phyloP scores from a whole-genome alignment of 2,888 invertebrate genomes.

The Alentia gelatinosa region DNA sequence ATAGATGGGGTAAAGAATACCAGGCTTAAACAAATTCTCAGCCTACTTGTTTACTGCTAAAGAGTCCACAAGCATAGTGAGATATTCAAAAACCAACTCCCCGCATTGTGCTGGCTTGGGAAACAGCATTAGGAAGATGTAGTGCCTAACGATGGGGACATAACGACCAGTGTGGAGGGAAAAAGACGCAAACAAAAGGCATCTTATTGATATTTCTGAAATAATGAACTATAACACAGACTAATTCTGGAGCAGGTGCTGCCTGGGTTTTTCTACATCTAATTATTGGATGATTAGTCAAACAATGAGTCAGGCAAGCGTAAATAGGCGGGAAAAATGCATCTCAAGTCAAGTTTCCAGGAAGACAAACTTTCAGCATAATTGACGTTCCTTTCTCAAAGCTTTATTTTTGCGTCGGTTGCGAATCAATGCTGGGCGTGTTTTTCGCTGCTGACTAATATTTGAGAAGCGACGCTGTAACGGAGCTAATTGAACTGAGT shows the following conservation, averaged over 20 bases:
- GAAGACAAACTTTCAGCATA: not conserved
- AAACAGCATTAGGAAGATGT: not conserved
- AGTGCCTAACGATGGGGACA: too few species aligned
- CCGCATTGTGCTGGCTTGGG: not conserved
- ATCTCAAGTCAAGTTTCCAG: not conserved
- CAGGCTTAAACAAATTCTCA: too few species aligned
- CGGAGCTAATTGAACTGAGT: too few species aligned
- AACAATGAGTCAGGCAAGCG: not conserved
- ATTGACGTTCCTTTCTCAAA: not conserved
- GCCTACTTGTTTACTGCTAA: not conserved
- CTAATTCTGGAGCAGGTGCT: not conserved
- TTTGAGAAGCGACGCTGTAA: not conserved
- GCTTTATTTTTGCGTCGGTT: too few species aligned
- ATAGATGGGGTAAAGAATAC: too few species aligned
- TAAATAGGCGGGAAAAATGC: not conserved
- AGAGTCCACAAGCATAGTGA: not conserved
- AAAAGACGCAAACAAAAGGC: not conserved
- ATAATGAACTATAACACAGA: not conserved
- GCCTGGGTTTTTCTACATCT: not conserved
- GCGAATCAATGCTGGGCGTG: not conserved
- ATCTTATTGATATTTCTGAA: not conserved
- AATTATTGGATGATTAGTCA: constrained; percentile 4
- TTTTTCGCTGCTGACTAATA: not conserved
- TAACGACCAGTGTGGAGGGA: not conserved
- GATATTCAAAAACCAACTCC: not conserved